Evolutionary conservation across 2,888 invertebrate species (phyloP).

Genomic region (Drosophila prolongata): DNA sequence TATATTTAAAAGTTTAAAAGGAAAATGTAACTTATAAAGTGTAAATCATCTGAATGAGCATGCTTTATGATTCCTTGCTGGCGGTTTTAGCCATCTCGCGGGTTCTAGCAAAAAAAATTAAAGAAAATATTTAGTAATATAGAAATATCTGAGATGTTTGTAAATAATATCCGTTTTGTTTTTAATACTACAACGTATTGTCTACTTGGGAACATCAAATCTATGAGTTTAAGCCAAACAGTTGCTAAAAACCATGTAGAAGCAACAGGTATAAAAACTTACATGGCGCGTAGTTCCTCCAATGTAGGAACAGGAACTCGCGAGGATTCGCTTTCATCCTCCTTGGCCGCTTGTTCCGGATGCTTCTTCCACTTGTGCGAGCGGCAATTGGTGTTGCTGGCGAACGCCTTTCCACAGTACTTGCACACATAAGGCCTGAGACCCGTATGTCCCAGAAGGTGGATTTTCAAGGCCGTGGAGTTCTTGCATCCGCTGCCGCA

Average conservation of each 20-base stretch:
- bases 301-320: constrained; percentile 82
- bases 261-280: constrained; percentile 13
- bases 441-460: constrained; percentile 83
- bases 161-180: no score
- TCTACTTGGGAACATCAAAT: no score
- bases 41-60: neutral
- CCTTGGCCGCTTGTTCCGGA: constrained; percentile 76
- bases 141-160: neutral
- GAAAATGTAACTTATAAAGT: neutral
- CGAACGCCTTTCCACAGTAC: constrained; percentile 82
- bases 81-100: constrained; percentile 37
- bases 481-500: constrained; percentile 82
- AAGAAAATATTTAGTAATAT: neutral
- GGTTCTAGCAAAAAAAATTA: constrained; percentile 13
- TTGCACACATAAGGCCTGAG: constrained; percentile 83
- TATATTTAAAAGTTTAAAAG: neutral
- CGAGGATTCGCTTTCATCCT: constrained; percentile 76
- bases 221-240: no score
- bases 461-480: constrained; percentile 83
- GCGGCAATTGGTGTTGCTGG: constrained; percentile 83
- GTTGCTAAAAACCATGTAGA: no score
- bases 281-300: constrained; percentile 82
- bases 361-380: constrained; percentile 83
- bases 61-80: neutral
- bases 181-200: no score